Evolutionary conservation across 2,888 invertebrate species (phyloP), one percentile per base, ranked within the genome.

Genomic region (Selenia dentaria): DNA sequence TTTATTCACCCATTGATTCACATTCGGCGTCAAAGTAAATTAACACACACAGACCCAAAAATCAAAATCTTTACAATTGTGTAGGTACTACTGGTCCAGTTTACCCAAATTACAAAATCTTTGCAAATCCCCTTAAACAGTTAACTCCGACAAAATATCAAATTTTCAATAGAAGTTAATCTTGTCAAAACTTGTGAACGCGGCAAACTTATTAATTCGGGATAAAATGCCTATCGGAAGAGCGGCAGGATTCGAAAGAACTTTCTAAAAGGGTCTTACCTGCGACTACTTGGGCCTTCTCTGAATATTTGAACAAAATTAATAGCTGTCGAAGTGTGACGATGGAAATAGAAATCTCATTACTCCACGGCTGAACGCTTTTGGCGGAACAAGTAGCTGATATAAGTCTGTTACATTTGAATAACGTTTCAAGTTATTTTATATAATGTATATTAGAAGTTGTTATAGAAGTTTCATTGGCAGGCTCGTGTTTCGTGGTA

Each of bases 301-400:
- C 35, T 41, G 31, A 44, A 52, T 44, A 51, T 48, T 52, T 41
- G 29, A 41, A 34, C 37, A 14, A 36, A 43, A 47, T 47, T 44
- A 46, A 46, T 42, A 35, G 38, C 38, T 37, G 32, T 16, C 45
- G 31, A 39, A 41, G 47, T 41, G 41, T 41, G 27, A 24, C 31
- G 39, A 44, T 42, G 27, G 18, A 51, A 51, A 41, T 35, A 27
- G 12, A 42, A 51, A 42, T 46, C 20, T 34, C 37, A 24, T 45
- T 41, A 45, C 18, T 22, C 18, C 11, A 37, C 16, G 33, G 16
- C 13, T 32, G 12, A 25, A 31, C 27, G 36, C 32, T 28, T 28
- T 28, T 3, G 12, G 8, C 11, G 16, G 16, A 33, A 26, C 22
- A 25, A 40, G 26, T 33, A 24, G 3, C 6, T 32, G 22, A 10